Percentiles rank a stretch among this genome's conserved stretches.
These are phyloP conservation scores for Ondatra zibethicus DNA, from an alignment of 2,113 vertebrate genomes.

Conservation along the genomic window DNA sequence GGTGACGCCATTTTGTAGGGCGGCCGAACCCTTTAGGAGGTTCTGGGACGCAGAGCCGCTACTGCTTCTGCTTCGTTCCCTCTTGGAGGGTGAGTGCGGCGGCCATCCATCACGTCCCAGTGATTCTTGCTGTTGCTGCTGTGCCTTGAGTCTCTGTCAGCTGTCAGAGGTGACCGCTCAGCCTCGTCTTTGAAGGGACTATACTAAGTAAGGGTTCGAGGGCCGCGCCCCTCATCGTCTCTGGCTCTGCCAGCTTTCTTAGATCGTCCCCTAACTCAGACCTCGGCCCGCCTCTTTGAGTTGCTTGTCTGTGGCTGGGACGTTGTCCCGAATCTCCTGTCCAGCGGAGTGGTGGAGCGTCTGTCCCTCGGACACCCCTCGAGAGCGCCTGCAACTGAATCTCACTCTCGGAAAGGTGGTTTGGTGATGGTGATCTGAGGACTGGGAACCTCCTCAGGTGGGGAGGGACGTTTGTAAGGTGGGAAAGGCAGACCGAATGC, in stretches of 20 bases:
- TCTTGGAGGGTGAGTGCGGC: conserved; percentile 66
- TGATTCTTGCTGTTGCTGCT: background rate
- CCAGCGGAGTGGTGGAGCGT: background rate
- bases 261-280: background rate
- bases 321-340: background rate
- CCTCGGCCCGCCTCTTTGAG: background rate
- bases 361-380: background rate
- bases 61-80: conserved; percentile 14
- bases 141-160: background rate
- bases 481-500: background rate
- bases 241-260: conserved; percentile 20
- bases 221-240: conserved; percentile 48
- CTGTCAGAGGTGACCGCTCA: background rate
- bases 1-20: conserved; percentile 88
- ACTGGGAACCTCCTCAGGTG: background rate
- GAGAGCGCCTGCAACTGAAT: background rate
- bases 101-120: background rate
- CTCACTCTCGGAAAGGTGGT: background rate
- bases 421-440: background rate
- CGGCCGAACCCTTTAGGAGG: conserved; percentile 42
- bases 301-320: background rate
- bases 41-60: conserved; percentile 48
- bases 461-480: background rate
- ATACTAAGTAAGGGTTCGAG: background rate
- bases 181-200: background rate